A percentile compares a stretch with the other conserved stretches of the same genome.
phyloP scores from a whole-genome alignment of 2,888 invertebrate species.

The Thelaira solivaga region DNA sequence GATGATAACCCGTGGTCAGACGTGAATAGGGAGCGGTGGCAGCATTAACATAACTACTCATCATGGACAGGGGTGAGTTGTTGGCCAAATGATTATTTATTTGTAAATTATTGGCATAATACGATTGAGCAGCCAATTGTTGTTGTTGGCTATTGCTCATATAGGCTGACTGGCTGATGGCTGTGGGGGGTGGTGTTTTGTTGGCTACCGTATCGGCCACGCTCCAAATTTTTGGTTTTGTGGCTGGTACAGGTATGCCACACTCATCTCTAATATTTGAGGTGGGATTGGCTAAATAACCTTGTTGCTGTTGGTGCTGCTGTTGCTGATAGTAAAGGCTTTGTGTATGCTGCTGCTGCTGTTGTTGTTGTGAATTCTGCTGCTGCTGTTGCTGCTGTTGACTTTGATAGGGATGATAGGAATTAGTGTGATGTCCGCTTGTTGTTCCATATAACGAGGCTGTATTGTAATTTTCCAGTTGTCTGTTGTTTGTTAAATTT shows the following conservation, averaged over 20 bases:
- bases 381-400: conserved; percentile 77
- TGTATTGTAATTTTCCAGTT: conserved; percentile 60
- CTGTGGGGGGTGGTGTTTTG: conserved; percentile 90
- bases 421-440: conserved; percentile 63
- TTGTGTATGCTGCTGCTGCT: conserved; percentile 69
- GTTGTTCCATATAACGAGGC: conserved; percentile 55
- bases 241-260: conserved; percentile 91
- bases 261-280: conserved; percentile 83
- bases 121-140: conserved; percentile 60
- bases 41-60: conserved; percentile 78
- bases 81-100: conserved; percentile 67
- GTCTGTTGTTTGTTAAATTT: conserved; percentile 65
- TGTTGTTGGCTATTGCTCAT: conserved; percentile 66
- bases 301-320: conserved; percentile 64
- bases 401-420: conserved; percentile 68
- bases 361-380: conserved; percentile 78
- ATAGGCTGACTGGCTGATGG: conserved; percentile 77
- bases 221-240: conserved; percentile 97
- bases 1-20: conserved; percentile 75
- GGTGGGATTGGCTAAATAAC: conserved; percentile 64
- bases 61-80: conserved; percentile 76
- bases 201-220: conserved; percentile 95
- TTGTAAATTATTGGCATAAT: conserved; percentile 66
- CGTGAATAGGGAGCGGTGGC: conserved; percentile 80
- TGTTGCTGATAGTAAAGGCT: conserved; percentile 72